A percentile compares a stretch with the other conserved stretches of the same genome.
These are phyloP conservation scores for Piprites chloris DNA, from an alignment of 2,113 vertebrate genomes.

Conservation along the genomic window DNA sequence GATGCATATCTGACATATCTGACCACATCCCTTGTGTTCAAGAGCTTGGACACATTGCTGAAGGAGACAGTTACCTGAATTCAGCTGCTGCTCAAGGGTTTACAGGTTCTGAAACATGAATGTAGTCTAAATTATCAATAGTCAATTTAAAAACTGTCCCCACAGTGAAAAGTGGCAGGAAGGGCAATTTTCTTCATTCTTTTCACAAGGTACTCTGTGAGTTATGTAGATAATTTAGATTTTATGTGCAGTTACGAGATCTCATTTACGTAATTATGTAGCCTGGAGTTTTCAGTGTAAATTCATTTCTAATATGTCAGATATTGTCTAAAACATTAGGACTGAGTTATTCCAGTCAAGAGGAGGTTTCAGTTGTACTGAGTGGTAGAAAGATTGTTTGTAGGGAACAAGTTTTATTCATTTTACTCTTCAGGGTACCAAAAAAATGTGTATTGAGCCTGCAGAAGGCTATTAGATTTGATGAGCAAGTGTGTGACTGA, in stretches of 20 bases:
- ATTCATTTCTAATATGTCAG: not conserved
- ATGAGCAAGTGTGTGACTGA: not conserved
- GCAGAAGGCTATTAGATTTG: not conserved
- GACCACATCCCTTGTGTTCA: not conserved
- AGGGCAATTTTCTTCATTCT: not conserved
- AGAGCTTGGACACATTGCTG: not conserved
- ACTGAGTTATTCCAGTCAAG: not conserved
- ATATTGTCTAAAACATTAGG: not conserved
- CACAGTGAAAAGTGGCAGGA: not conserved
- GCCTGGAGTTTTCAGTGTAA: not conserved
- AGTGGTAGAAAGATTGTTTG: not conserved
- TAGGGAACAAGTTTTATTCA: not conserved
- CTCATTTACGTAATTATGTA: not conserved
- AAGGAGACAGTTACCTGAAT: not conserved
- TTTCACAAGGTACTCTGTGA: not conserved
- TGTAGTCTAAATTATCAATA: not conserved
- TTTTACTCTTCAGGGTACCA: not conserved
- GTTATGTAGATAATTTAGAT: not conserved
- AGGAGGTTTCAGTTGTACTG: not conserved
- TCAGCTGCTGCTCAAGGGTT: not conserved
- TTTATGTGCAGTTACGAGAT: not conserved
- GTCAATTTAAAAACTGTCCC: not conserved
- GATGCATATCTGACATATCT: not conserved
- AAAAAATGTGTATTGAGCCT: not conserved
- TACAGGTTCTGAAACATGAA: not conserved